phyloP scores from a whole-genome alignment of 1,140 invertebrate genomes.

The Galleria mellonella region DNA sequence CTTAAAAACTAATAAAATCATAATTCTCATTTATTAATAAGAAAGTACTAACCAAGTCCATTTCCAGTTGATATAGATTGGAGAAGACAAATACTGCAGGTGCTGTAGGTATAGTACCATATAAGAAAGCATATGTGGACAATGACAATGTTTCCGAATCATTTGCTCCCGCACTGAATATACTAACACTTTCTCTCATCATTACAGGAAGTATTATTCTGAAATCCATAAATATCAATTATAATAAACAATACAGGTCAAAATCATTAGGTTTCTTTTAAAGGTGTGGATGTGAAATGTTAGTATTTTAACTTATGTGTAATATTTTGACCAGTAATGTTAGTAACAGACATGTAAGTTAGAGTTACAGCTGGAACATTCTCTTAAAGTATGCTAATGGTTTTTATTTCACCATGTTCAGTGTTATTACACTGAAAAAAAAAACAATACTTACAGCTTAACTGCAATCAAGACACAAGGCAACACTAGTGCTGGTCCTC shows the following conservation, averaged over 20 bases:
- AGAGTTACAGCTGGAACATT: no score
- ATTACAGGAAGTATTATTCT: conserved; percentile 91
- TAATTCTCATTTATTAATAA: no score
- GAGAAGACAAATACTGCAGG: conserved; percentile 97
- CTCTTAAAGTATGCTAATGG: no score
- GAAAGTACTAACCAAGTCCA: conserved; percentile 82
- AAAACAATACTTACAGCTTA: conserved; percentile 89
- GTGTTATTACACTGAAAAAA: no score
- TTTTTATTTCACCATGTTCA: no score
- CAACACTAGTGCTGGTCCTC: conserved; percentile 84
- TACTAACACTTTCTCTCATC: conserved; percentile 88
- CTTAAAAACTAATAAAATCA: no score
- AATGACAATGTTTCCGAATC: conserved; percentile 84
- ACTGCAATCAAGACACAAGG: conserved; percentile 91
- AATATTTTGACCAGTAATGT: no score
- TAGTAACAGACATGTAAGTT: no score
- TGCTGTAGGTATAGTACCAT: conserved; percentile 96
- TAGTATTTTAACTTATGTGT: no score
- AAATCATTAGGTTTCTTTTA: neutral
- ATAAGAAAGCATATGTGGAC: conserved; percentile 95
- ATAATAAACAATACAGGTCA: neutral
- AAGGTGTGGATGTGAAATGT: no score
- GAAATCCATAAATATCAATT: conserved; percentile 25
- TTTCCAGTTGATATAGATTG: conserved; percentile 88
- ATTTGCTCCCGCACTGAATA: conserved; percentile 81